phyloP scores from a whole-genome alignment of 2,113 vertebrate species.

The Lasiurus borealis region DNA sequence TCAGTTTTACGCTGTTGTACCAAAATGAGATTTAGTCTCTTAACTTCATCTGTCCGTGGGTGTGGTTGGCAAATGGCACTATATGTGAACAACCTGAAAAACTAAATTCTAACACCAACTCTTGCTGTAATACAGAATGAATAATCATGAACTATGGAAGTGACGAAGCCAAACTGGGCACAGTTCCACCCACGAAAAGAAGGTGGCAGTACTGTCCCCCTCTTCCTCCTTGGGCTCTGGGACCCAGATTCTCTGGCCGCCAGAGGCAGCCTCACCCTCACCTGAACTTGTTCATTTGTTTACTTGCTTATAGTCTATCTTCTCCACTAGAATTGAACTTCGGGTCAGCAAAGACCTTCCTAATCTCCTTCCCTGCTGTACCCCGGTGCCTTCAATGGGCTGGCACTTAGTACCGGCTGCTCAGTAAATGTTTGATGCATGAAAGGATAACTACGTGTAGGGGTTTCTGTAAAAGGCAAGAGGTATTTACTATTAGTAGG shows the following conservation, averaged over 20 bases:
- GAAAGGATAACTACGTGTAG: background rate
- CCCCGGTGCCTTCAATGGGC: background rate
- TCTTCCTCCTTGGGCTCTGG: background rate
- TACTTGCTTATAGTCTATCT: background rate
- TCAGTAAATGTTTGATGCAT: background rate
- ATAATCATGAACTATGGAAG: background rate
- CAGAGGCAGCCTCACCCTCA: background rate
- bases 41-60: background rate
- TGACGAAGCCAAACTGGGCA: background rate
- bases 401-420: background rate
- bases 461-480: background rate
- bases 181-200: background rate
- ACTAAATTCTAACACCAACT: background rate
- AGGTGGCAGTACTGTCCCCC: accelerated
- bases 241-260: background rate
- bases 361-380: background rate
- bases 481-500: background rate
- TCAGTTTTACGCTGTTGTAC: background rate
- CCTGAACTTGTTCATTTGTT: background rate
- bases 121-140: background rate
- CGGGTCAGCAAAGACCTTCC: background rate
- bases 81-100: background rate
- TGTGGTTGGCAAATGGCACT: background rate
- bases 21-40: background rate
- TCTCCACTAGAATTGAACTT: background rate